Evolutionary conservation across 2,888 invertebrate species (phyloP), one percentile per base, ranked within the genome.

Genomic region (Ernsta delagoae): DNA sequence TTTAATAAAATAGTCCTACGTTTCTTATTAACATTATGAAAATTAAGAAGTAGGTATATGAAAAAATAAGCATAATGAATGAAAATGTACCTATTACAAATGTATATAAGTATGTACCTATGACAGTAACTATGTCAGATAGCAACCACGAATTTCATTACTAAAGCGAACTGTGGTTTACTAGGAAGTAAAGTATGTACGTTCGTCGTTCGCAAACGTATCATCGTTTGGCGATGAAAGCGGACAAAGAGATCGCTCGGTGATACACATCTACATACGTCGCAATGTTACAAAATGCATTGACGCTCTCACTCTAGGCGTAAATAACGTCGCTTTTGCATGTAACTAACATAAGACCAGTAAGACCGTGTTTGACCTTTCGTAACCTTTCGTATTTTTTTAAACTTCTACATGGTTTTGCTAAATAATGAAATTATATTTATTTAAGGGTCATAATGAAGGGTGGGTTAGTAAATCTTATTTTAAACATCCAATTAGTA

Each of bases 261-360:
- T n/a, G 64, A 65, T 65, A 65, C 57, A 57, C 64, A 43, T 65
- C 64, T 65, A 43, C 59, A 59, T 59, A 39, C 54, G 54, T 63
- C 12, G 54, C 54, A 39, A 41, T 53, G 31, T 63, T 63, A 63
- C 63, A 63, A 43, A 63, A 16, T 54, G 36, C 24, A 54, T 24
- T 43, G 54, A 41, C 9, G 36, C n/a, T n/a, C n/a, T 4, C 7
- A 31, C 24, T 54, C 31, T 31, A 31, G 31, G 54, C 31, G 31
- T 11, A 54, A 31, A 54, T 54, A 24, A 5, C 9, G 31, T 9
- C 9, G 12, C 12, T 48, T 54, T 54, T 54, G 1, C 31, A 31
- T 54, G 54, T 54, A 54, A 54, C 54, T 48, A 48, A n/a, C n/a
- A n/a, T n/a, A 24, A 24, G 24, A 24, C 24, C 24, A 24, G 24